Conservation (phyloP, 1,140 invertebrate species). For the Tetramorium parvispinum region DNA sequence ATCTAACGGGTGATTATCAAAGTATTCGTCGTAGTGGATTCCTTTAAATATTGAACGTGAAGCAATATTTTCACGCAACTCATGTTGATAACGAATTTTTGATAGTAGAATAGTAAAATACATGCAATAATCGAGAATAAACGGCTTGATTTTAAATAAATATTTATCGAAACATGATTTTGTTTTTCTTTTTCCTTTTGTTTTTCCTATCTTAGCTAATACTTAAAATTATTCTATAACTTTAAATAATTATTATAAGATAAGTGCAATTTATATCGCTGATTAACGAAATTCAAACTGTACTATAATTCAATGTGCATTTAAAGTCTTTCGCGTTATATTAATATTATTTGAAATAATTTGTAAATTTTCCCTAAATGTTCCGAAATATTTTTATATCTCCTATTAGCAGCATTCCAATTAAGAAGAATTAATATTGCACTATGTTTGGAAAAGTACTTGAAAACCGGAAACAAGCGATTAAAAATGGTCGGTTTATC, state of each 20-base stretch:
- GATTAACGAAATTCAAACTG: neutral
- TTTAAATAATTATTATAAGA: too few relatives aligned
- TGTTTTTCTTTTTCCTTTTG: too few relatives aligned
- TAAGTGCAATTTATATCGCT: neutral
- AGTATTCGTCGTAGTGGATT: neutral
- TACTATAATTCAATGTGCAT: neutral
- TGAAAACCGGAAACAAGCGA: neutral
- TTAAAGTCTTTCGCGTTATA: neutral
- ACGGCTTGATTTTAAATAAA: neutral
- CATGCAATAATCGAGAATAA: neutral
- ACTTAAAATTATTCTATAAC: neutral
- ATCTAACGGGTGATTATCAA: neutral
- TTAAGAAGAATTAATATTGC: neutral
- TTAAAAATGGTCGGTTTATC: constrained; percentile 11
- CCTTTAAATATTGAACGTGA: neutral
- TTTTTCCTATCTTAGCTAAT: neutral
- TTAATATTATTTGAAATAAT: neutral
- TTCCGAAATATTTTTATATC: neutral
- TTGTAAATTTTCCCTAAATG: neutral
- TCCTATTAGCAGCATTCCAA: neutral
- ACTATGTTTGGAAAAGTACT: neutral
- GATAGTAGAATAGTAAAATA: neutral
- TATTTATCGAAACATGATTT: neutral
- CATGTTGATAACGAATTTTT: neutral
- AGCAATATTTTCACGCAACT: neutral